Evolutionary conservation across 2,888 invertebrate species (phyloP), one percentile per base, ranked within the genome.

Genomic region (Carcina quercana): DNA sequence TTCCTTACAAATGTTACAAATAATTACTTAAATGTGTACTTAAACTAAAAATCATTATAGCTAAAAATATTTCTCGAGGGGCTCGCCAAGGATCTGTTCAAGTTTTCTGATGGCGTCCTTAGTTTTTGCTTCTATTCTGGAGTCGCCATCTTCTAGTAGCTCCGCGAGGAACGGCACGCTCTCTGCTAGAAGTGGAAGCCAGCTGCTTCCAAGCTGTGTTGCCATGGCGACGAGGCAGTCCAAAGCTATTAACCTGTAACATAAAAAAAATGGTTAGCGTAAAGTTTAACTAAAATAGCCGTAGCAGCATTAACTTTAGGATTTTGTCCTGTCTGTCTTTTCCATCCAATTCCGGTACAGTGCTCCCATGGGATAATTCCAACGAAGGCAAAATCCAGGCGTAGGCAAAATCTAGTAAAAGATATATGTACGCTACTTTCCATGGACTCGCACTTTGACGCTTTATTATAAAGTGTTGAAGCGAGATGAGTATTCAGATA

Each of bases 81-180:
- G 93, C 78, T 97, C 96, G 3, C 95, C 96, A 1, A 97, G 83
- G 51, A 95, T 91, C 36, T 89, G 88, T 63, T 97, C 97, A 46
- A 97, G 85, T 47, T 94, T 92, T 40, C 91, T 89, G 3, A 97
- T 89, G 2, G 94, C 91, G 42, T 87, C 88, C 51, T 93, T 92
- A 2, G 94, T 93, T 25, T 88, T 87, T 24, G 88, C 86, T 62
- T 96, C 96, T 19, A 96, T 95, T 17, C 85, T 86, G 42, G 91
- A 89, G 43, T 93, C 92, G 43, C 94, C 94, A 58, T 95, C 97
- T 84, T 97, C 97, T 48, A 97, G 85, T 10, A 98, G 82, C 63
- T 98, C 97, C 0, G 96, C 95, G 19, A 98, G 82, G 86, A 97
- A 97, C 0, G 97, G 97, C 39, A 97, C 92, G 3, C 96, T 95